Percentiles rank a stretch among this genome's conserved stretches.
Conservation (phyloP, 2,797 vertebrate genomes). For the Anguilla pacifica region DNA sequence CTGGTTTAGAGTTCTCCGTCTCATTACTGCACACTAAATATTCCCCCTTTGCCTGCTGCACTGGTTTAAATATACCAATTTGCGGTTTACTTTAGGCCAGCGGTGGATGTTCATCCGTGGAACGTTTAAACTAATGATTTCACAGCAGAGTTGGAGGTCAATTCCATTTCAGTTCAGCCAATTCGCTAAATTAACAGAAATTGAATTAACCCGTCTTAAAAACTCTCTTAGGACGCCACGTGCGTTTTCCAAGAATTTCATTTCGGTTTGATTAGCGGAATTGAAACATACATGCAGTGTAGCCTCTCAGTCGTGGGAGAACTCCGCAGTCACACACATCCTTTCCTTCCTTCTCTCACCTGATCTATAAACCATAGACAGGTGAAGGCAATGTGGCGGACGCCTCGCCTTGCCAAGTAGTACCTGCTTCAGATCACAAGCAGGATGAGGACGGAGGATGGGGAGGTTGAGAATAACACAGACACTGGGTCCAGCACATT, state of each 20-base stretch:
- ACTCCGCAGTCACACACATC: too few relatives aligned
- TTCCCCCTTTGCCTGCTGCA: background rate
- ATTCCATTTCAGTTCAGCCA: background rate
- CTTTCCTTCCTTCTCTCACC: too few relatives aligned
- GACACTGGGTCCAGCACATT: background rate
- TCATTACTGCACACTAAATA: background rate
- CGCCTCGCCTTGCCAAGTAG: too few relatives aligned
- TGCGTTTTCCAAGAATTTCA: background rate
- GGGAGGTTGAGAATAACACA: background rate
- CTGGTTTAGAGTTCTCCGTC: background rate
- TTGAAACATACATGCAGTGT: too few relatives aligned
- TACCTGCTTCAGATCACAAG: background rate
- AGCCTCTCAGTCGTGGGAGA: too few relatives aligned
- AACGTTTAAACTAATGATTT: background rate
- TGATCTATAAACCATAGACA: background rate
- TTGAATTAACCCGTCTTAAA: background rate
- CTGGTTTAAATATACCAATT: background rate
- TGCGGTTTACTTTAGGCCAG: background rate
- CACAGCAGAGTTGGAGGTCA: background rate
- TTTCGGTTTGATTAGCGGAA: too few relatives aligned
- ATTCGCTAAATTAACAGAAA: background rate
- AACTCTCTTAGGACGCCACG: background rate
- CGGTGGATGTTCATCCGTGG: background rate
- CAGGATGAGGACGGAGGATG: background rate
- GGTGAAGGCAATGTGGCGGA: background rate